Evolutionary conservation across 1,140 invertebrate species (phyloP).

Genomic region (Saxidomus purpurata): DNA sequence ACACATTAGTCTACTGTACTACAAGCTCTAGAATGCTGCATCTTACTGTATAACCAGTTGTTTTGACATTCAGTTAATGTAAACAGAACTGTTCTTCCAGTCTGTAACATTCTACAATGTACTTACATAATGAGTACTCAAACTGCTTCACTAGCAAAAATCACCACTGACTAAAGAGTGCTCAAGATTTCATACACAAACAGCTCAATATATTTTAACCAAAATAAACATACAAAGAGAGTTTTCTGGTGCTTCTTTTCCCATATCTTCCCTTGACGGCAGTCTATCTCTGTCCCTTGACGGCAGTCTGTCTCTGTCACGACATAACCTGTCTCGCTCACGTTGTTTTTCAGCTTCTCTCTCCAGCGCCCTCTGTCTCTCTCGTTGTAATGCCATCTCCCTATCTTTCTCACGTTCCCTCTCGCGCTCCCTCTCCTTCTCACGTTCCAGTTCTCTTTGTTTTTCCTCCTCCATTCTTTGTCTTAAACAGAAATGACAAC

Average conservation of each 20-base stretch:
- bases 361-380: slow-evolving; percentile 68
- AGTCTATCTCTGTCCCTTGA: slow-evolving; percentile 34
- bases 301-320: slow-evolving; percentile 56
- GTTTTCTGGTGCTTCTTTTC: slow-evolving; percentile 49
- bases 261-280: not conserved
- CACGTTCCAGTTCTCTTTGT: slow-evolving; percentile 76
- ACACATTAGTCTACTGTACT: too few relatives aligned
- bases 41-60: too few relatives aligned
- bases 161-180: too few relatives aligned
- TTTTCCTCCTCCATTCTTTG: slow-evolving; percentile 79
- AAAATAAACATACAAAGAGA: too few relatives aligned
- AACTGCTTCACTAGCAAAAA: too few relatives aligned
- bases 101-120: too few relatives aligned
- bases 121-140: too few relatives aligned
- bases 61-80: too few relatives aligned
- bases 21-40: too few relatives aligned
- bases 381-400: slow-evolving; percentile 72
- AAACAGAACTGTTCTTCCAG: too few relatives aligned
- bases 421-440: slow-evolving; percentile 72
- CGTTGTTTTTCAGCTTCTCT: slow-evolving; percentile 65
- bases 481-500: slow-evolving; percentile 53
- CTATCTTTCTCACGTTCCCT: slow-evolving; percentile 75
- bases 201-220: too few relatives aligned
- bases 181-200: too few relatives aligned
- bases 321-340: slow-evolving; percentile 47